Conservation (phyloP, 1,140 invertebrate species). For the Drosophila obscura region DNA sequence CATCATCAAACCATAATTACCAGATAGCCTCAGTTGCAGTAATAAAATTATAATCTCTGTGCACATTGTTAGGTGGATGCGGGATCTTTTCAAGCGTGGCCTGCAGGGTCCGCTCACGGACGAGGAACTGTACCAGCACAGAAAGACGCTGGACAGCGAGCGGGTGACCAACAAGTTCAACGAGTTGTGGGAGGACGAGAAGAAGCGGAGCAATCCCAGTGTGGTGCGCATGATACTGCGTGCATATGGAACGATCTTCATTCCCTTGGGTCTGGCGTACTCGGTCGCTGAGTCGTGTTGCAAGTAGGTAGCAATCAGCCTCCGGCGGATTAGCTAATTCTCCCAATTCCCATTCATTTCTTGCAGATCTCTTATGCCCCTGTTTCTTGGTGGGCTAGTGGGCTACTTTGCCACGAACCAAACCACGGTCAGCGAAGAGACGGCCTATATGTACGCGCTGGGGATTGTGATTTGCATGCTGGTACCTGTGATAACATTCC, state of each 20-base stretch:
- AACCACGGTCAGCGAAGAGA: constrained; percentile 81
- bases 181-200: constrained; percentile 73
- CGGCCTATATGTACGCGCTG: constrained; percentile 88
- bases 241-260: constrained; percentile 85
- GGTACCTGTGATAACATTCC: constrained; percentile 88
- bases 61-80: constrained; percentile 82
- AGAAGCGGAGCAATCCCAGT: constrained; percentile 84
- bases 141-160: constrained; percentile 69
- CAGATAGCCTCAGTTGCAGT: too few species aligned
- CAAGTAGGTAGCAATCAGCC: constrained; percentile 82
- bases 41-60: background rate
- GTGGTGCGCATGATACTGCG: constrained; percentile 85
- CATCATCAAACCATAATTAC: constrained; percentile 2
- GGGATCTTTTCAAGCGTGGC: constrained; percentile 83
- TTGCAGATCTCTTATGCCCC: constrained; percentile 88
- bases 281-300: constrained; percentile 85
- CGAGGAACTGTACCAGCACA: constrained; percentile 84
- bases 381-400: constrained; percentile 88
- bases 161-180: constrained; percentile 70
- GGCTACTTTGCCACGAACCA: constrained; percentile 87
- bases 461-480: constrained; percentile 89
- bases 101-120: constrained; percentile 83
- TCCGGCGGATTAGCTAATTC: constrained; percentile 19
- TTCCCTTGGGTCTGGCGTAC: constrained; percentile 85
- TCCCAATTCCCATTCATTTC: constrained; percentile 4